A percentile compares a stretch with the other conserved stretches of the same genome.
phyloP scores from a whole-genome alignment of 2,888 invertebrate species.

The Aspidapion aeneum region DNA sequence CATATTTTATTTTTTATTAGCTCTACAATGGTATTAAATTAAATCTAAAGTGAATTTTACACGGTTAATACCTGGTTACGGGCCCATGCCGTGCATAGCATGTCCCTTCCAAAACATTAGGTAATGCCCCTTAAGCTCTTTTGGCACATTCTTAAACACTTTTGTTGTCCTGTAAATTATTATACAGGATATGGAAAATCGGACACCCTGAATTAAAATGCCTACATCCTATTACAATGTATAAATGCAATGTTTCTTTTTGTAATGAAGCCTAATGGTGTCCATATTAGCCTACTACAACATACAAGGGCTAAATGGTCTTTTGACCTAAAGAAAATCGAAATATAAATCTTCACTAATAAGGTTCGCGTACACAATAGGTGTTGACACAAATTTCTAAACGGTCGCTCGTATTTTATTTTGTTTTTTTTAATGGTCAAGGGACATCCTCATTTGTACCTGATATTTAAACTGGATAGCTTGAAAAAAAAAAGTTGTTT shows the following conservation, averaged over 20 bases:
- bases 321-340: not conserved
- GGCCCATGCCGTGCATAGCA: constrained; percentile 14
- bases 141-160: constrained; percentile 7
- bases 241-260: not conserved
- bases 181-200: constrained; percentile 14
- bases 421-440: no score
- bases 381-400: not conserved
- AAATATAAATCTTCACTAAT: not conserved
- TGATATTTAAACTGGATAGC: no score
- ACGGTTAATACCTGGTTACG: constrained; percentile 13
- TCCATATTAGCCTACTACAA: not conserved
- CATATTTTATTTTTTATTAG: not conserved
- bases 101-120: constrained; percentile 23
- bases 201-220: constrained; percentile 11
- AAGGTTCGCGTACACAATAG: not conserved
- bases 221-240: not conserved
- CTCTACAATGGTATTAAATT: not conserved
- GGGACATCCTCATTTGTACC: no score
- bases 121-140: constrained; percentile 15
- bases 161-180: constrained; percentile 19
- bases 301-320: not conserved
- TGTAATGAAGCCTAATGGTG: not conserved
- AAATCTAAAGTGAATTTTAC: not conserved
- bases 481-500: no score
- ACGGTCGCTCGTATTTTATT: not conserved